Evolutionary conservation across 2,888 invertebrate genomes (phyloP), one percentile per base, ranked within the genome.

Genomic region (Idaea straminata): DNA sequence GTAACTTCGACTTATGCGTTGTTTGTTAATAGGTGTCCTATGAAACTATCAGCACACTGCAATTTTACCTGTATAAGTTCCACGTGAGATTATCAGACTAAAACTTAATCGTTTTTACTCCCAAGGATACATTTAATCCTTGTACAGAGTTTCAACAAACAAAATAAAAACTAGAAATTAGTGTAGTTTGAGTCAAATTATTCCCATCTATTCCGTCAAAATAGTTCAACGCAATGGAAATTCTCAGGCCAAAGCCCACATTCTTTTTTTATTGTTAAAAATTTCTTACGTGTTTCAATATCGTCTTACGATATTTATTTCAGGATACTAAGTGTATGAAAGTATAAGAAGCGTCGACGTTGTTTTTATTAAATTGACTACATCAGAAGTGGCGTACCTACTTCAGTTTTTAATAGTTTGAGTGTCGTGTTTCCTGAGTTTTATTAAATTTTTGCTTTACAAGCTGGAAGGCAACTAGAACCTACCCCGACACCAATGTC

Each of bases 361-460:
- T 59, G 59, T 59, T 67, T 67, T 65, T 65, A 71, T 72, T 65
- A 73, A 68, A 69, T 69, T 58, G 62, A 68, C 66, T 67, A 47
- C 62, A 70, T 64, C 66, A 68, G 69, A 69, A 67, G 67, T 64
- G 67, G 72, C 65, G 66, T 57, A 62, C 68, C 47, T 47, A 47
- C 47, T 47, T 72, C 74, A 78, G 74, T 81, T 83, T 83, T 80
- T 86, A 86, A 86, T 85, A 86, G 86, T 86, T 85, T 83, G 86
- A 86, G 86, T 85, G 86, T 77, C 72, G 74, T 71, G 67, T 73
- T 72, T 71, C 70, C 64, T 63, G 61, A 57, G 72, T 71, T 74
- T 84, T 83, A 85, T 85, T 83, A 74, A 80, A 83, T 85, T 84
- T 83, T 83, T 85, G 77, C 80, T 79, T 73, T 69, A 68, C 62